Percentiles rank a stretch among this genome's conserved stretches.
These are phyloP conservation scores for Anas flavirostris DNA, from an alignment of 2,797 vertebrate species.

Conservation along the genomic window DNA sequence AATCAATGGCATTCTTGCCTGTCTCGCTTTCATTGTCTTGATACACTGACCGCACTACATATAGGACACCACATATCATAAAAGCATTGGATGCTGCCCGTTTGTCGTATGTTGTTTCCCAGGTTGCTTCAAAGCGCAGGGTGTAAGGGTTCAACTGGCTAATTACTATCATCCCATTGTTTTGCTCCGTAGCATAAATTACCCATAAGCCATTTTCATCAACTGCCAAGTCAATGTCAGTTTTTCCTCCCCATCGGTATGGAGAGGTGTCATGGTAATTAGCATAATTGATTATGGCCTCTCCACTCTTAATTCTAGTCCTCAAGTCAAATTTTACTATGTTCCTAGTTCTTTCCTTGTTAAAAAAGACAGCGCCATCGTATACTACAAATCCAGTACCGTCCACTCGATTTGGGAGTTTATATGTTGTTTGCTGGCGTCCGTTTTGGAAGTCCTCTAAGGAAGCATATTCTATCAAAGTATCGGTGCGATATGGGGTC, in stretches of 20 bases:
- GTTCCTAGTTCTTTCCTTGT: slow-evolving; percentile 98
- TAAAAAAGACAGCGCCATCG: slow-evolving; percentile 98
- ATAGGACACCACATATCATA: slow-evolving; percentile 98
- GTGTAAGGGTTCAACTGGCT: slow-evolving; percentile 99
- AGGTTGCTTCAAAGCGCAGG: slow-evolving; percentile 95
- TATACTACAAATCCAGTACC: slow-evolving; percentile 99
- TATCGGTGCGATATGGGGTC: slow-evolving; percentile 98
- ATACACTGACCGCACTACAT: slow-evolving; percentile 96
- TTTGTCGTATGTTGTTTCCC: slow-evolving; percentile 96
- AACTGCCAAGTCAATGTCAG: slow-evolving; percentile 97
- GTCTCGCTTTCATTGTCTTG: slow-evolving; percentile 98
- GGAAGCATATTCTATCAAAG: slow-evolving; percentile 95
- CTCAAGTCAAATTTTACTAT: slow-evolving; percentile 99
- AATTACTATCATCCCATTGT: slow-evolving; percentile 99
- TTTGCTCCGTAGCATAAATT: slow-evolving; percentile 98
- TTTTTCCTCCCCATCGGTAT: slow-evolving; percentile 98
- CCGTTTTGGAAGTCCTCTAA: slow-evolving; percentile 96
- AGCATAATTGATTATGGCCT: slow-evolving; percentile 98
- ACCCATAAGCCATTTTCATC: slow-evolving; percentile 99
- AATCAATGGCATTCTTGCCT: slow-evolving; percentile 95
- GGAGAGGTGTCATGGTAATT: slow-evolving; percentile 99
- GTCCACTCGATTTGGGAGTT: slow-evolving; percentile 96
- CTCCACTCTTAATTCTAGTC: slow-evolving; percentile 98
- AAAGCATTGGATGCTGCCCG: slow-evolving; percentile 98
- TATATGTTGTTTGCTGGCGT: slow-evolving; percentile 95